These are phyloP conservation scores for Dysmachus trigonus DNA, from an alignment of 2,888 invertebrate genomes.

Conservation along the genomic window DNA sequence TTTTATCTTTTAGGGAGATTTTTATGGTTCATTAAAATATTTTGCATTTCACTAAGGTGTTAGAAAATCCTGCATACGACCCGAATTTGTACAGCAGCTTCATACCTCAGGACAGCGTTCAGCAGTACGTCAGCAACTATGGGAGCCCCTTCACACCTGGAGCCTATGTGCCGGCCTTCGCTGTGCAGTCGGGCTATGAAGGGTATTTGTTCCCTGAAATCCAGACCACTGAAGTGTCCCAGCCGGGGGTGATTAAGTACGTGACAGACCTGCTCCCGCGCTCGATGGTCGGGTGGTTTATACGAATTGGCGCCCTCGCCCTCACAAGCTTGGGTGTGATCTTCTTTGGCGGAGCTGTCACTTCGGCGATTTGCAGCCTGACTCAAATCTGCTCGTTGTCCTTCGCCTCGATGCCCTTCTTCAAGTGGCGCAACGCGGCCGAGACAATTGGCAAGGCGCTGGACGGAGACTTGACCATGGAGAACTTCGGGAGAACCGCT, in stretches of 20 bases:
- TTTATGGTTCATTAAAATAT: background rate
- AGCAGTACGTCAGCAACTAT: conserved; percentile 60
- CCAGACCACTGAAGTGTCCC: conserved; percentile 49
- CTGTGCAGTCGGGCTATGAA: conserved; percentile 64
- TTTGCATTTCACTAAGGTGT: conserved; percentile 41
- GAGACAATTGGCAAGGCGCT: conserved; percentile 59
- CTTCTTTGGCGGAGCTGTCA: conserved; percentile 67
- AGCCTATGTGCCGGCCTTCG: conserved; percentile 57
- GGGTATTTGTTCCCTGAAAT: conserved; percentile 62
- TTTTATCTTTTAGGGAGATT: background rate
- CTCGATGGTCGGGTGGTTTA: conserved; percentile 59
- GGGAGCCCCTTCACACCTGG: conserved; percentile 51
- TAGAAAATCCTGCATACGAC: conserved; percentile 56
- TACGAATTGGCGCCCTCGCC: conserved; percentile 64
- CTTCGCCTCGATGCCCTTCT: conserved; percentile 57
- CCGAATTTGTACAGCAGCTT: conserved; percentile 56
- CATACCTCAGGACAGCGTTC: conserved; percentile 60
- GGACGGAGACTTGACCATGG: conserved; percentile 66
- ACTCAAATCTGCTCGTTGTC: conserved; percentile 69
- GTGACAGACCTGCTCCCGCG: conserved; percentile 56
- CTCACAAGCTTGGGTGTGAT: conserved; percentile 64
- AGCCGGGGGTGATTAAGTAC: conserved; percentile 51
- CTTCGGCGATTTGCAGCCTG: conserved; percentile 67
- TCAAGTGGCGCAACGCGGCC: conserved; percentile 56
- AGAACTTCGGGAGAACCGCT: conserved; percentile 67